Conservation (phyloP, 64 coral and sea anemone species). For the Montipora sp. region DNA sequence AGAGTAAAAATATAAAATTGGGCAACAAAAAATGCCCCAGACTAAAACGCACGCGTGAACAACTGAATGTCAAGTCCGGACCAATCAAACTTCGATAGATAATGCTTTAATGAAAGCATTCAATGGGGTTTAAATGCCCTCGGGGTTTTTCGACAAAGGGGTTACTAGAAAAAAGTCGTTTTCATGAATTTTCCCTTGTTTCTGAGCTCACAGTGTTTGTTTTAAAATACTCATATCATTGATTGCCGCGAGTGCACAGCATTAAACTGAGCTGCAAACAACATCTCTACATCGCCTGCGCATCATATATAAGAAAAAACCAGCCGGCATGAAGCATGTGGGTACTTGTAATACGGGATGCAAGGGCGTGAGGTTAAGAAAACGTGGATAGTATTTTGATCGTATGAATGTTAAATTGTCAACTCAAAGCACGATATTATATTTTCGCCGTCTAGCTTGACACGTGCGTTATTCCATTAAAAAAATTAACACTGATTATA, state of each 20-base stretch:
- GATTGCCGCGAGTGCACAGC: not conserved
- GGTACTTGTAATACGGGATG: too few relatives aligned
- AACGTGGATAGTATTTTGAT: constrained; percentile 32
- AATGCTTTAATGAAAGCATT: not conserved
- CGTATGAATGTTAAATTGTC: constrained; percentile 43
- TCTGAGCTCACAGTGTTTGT: too few relatives aligned
- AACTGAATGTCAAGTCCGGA: not conserved
- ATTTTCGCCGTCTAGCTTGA: constrained; percentile 19
- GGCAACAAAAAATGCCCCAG: not conserved
- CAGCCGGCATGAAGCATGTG: not conserved
- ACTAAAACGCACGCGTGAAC: not conserved
- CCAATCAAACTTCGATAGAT: not conserved
- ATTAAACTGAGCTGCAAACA: not conserved
- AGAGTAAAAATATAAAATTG: not conserved
- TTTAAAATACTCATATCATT: too few relatives aligned
- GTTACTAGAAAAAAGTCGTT: not conserved
- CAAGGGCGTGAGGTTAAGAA: constrained; percentile 25
- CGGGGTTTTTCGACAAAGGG: not conserved
- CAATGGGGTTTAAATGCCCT: not conserved
- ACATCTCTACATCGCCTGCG: not conserved
- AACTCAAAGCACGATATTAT: not conserved
- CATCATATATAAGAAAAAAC: not conserved
- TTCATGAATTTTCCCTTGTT: not conserved
- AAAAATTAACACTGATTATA: not conserved
- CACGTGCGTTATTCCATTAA: not conserved